These are phyloP conservation scores for Drosophila mauritiana DNA, from an alignment of 1,140 invertebrate species.

Conservation along the genomic window DNA sequence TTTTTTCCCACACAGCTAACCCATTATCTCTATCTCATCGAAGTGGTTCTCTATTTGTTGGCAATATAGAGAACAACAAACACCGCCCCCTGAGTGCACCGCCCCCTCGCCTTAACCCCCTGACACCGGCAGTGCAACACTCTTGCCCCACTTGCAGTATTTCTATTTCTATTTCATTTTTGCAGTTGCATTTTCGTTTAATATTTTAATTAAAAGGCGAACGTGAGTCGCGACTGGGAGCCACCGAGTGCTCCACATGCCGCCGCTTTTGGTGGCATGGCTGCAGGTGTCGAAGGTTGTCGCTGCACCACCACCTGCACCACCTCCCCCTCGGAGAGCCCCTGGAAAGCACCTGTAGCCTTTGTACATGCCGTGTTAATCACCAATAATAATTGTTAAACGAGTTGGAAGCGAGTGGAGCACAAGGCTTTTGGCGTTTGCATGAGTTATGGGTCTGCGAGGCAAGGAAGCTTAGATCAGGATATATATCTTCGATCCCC, in stretches of 20 bases:
- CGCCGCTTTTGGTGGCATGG: slow-evolving; percentile 38
- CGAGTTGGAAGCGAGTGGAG: slow-evolving; percentile 66
- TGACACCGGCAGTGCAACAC: not conserved
- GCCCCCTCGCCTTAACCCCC: not conserved
- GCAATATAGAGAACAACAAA: slow-evolving; percentile 11
- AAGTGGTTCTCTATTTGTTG: slow-evolving; percentile 25
- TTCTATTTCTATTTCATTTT: slow-evolving; percentile 27
- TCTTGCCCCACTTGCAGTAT: slow-evolving; percentile 23
- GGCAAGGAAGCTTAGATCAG: slow-evolving; percentile 45
- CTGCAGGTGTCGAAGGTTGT: slow-evolving; percentile 81
- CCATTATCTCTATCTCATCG: slow-evolving; percentile 27
- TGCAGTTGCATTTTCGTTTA: slow-evolving; percentile 79
- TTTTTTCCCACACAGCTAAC: slow-evolving; percentile 15
- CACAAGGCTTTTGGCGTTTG: slow-evolving; percentile 59
- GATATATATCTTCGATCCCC: slow-evolving; percentile 18
- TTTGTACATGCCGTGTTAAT: slow-evolving; percentile 81
- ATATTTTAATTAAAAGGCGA: slow-evolving; percentile 81
- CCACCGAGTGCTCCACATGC: slow-evolving; percentile 66
- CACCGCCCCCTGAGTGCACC: not conserved
- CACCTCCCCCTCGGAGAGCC: not conserved
- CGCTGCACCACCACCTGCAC: slow-evolving; percentile 23
- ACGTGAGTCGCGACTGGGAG: slow-evolving; percentile 61
- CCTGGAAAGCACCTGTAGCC: slow-evolving; percentile 28
- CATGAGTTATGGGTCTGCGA: slow-evolving; percentile 64
- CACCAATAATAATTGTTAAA: slow-evolving; percentile 84